Percentiles rank a stretch among this genome's conserved stretches.
phyloP scores from a whole-genome alignment of 2,113 vertebrate species.

The Gnathonemus echidnorhynchus region DNA sequence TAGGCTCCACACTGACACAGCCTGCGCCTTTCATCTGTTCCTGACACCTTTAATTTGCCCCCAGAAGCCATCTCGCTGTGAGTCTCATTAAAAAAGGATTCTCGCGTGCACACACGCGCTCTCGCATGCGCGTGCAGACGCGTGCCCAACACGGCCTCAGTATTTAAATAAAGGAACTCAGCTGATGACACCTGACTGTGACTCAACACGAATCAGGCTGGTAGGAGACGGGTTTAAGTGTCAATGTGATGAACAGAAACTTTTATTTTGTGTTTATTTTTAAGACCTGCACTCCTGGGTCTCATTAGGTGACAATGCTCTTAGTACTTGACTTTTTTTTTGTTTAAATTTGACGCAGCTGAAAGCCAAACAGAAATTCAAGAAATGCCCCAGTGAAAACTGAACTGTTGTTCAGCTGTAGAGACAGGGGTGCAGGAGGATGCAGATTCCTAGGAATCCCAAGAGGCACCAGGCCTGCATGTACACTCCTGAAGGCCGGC shows the following conservation, averaged over 20 bases:
- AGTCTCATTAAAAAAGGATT: slow-evolving; percentile 17
- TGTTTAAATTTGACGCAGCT: background rate
- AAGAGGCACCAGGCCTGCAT: background rate
- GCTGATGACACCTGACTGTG: background rate
- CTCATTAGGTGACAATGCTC: background rate
- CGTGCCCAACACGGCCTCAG: background rate
- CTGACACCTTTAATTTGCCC: slow-evolving; percentile 18
- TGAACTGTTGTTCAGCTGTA: background rate
- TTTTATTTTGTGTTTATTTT: background rate
- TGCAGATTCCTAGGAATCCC: background rate
- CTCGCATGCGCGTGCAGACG: background rate
- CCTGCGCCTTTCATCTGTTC: slow-evolving; percentile 5
- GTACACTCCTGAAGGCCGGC: background rate
- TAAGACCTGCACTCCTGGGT: background rate
- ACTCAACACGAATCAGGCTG: background rate
- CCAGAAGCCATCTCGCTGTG: background rate
- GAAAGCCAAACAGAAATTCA: background rate
- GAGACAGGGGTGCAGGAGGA: background rate
- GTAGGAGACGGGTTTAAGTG: background rate
- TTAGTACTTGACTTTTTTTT: background rate
- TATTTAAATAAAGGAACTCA: background rate
- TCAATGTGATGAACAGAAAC: background rate
- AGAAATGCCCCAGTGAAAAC: background rate
- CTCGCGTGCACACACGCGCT: background rate
- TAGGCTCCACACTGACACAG: slow-evolving; percentile 2